Base-by-base conservation (phyloP, 1,140 invertebrate species). In the Drosophila persimilis region DNA sequence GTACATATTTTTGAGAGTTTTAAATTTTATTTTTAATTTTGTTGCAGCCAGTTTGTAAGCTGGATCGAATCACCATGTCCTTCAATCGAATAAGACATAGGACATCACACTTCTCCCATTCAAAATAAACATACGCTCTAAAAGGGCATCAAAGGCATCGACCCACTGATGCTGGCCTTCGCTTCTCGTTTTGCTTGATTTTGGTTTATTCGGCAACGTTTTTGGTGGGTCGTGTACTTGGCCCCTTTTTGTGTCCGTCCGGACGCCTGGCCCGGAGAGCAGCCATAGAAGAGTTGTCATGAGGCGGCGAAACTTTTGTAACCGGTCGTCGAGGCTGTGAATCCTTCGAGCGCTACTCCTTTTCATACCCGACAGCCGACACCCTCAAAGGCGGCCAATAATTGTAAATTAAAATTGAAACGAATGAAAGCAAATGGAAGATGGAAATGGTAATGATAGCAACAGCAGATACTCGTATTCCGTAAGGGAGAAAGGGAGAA, bases 321-420 rank as follows among this genome's bases (percentile, higher is more conserved):
- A 43, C 54, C 60, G 73, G 73, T 74, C 70, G 70, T 64, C 29
- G 29, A 5, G 24, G 24, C 24, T 26, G 24, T 26, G 24, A 26
- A 26, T 26, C 24, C 24, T 26, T 73, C 64, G 70, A 59, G 67
- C 58, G 52, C 41, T 63, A 29, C 69, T 62, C 52, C 69, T 72
- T 64, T 26, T 52, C 22, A 55, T 66, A 43, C 6, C 52, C 46
- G 43, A 45, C 39, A 35, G 20, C 47, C 48, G 53, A 54, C 31
- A 54, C 47, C 69, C 55, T 56, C 65, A 78, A 67, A 35, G 35
- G 45, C 62, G 56, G 60, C 73, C 80, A 86, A 85, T 85, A 86
- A 85, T 86, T 85, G 80, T 86, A 85, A 85, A 85, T 85, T 85
- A 85, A 85, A 85, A 85, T 85, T 86, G 77, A 85, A 85, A 86